Evolutionary conservation across 1,140 invertebrate species (phyloP).

Genomic region (Drosophila punjabiensis): DNA sequence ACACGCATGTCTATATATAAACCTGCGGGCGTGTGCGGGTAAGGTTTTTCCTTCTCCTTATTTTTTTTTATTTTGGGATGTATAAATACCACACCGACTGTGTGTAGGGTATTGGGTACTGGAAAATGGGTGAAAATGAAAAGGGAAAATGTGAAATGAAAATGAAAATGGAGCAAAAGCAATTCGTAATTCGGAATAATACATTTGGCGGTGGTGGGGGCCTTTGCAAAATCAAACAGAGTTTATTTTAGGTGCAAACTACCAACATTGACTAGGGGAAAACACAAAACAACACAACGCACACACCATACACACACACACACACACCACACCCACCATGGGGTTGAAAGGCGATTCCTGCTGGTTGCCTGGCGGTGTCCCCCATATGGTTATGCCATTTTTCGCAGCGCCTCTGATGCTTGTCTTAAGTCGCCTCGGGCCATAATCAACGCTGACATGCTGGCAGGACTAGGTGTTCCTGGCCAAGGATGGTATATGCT

Average conservation of each 20-base stretch:
- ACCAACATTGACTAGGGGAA: background rate
- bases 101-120: background rate
- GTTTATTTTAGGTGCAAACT: conserved; percentile 32
- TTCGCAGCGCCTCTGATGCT: conserved; percentile 22
- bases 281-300: background rate
- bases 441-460: conserved; percentile 49
- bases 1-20: conserved; percentile 40
- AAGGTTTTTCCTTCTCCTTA: background rate
- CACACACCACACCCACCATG: background rate
- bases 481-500: conserved; percentile 8
- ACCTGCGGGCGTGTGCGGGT: conserved; percentile 15
- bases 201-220: background rate
- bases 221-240: conserved; percentile 24
- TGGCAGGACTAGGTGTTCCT: conserved; percentile 8
- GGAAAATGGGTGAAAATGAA: conserved; percentile 15
- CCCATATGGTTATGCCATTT: conserved; percentile 25
- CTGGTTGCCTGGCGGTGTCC: conserved; percentile 3
- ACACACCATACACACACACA: background rate
- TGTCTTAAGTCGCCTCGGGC: conserved; percentile 31
- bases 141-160: conserved; percentile 17
- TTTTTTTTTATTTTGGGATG: background rate
- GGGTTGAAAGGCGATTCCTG: conserved; percentile 6
- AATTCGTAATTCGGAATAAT: conserved; percentile 17
- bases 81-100: conserved; percentile 12
- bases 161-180: conserved; percentile 15